phyloP scores from a whole-genome alignment of 2,888 invertebrate species.

The Andrena camellia region DNA sequence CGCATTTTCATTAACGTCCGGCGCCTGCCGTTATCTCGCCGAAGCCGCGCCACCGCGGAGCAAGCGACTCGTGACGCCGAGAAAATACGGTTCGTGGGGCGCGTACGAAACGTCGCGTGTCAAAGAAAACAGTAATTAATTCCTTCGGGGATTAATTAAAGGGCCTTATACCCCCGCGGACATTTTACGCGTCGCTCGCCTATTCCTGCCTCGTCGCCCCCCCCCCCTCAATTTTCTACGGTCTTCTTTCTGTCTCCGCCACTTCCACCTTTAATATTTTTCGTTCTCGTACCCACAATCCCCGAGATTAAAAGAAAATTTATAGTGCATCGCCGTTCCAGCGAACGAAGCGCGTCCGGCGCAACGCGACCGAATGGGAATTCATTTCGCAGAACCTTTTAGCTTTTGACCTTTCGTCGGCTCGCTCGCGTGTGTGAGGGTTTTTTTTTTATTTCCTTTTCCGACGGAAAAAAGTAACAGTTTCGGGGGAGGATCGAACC shows the following conservation, averaged over 20 bases:
- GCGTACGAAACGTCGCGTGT: constrained; percentile 10
- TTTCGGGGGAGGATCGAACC: constrained; percentile 21
- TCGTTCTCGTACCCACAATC: constrained; percentile 72
- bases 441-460: constrained; percentile 1
- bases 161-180: constrained; percentile 43
- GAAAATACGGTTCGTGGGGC: constrained; percentile 18
- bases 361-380: constrained; percentile 72
- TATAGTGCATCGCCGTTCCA: constrained; percentile 74
- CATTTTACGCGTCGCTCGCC: constrained; percentile 29
- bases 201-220: neutral
- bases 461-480: constrained; percentile 24
- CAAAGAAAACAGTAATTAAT: constrained; percentile 67
- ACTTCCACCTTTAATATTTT: constrained; percentile 75
- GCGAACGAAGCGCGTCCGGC: constrained; percentile 52
- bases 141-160: constrained; percentile 71
- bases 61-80: constrained; percentile 18
- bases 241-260: constrained; percentile 31
- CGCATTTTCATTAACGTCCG: constrained; percentile 44
- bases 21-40: neutral
- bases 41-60: constrained; percentile 8
- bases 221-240: constrained; percentile 17
- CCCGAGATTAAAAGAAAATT: constrained; percentile 82
- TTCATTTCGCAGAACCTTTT: constrained; percentile 79
- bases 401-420: constrained; percentile 72
- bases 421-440: constrained; percentile 18